Percentiles rank a stretch among this genome's conserved stretches.
Conservation (phyloP, 2,113 vertebrate genomes). For the Cinclus cinclus region DNA sequence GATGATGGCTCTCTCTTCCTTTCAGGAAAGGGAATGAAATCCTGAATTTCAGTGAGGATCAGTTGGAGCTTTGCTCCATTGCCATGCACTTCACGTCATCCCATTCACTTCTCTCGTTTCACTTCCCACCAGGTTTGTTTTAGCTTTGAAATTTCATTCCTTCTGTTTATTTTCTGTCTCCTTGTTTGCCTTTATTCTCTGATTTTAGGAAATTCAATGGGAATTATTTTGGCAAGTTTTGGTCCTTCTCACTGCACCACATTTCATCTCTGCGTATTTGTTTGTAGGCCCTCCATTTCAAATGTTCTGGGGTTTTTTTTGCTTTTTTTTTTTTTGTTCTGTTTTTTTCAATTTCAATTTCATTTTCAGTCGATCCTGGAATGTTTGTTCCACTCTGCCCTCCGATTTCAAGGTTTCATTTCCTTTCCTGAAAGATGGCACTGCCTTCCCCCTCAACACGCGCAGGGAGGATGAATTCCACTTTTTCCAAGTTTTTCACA, state of each 20-base stretch:
- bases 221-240: background rate
- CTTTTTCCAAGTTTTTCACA: no score
- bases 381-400: background rate
- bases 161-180: background rate
- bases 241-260: background rate
- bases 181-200: background rate
- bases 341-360: background rate
- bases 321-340: no score
- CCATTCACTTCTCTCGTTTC: background rate
- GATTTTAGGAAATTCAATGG: background rate
- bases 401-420: background rate
- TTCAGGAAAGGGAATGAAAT: background rate
- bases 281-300: background rate
- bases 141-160: background rate
- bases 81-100: background rate
- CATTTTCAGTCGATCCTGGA: background rate
- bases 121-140: background rate
- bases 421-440: background rate
- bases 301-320: no score
- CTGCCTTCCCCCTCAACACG: accelerated
- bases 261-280: background rate
- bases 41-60: background rate
- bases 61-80: background rate
- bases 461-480: background rate
- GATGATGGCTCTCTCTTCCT: background rate